Evolutionary conservation across 1,140 invertebrate species (phyloP), one percentile per base, ranked within the genome.

Genomic region (Drosophila ficusphila): DNA sequence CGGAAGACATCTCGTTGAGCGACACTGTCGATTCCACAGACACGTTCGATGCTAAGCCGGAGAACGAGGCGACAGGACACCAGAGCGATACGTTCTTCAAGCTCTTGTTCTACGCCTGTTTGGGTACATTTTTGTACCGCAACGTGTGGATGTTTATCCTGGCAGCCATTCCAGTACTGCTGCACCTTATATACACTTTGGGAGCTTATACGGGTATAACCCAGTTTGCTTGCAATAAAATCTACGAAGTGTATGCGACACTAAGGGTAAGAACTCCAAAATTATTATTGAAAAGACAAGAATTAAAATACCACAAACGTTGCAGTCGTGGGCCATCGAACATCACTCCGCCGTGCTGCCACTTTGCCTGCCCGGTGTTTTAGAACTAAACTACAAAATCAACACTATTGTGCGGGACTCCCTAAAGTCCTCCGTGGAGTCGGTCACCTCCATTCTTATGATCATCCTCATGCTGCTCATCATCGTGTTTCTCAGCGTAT

Each of bases 401-500:
- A 93, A 94, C 53, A 69, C 89, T 12, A 92, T 93, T 48, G 58
- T 93, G 5, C 92, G 91, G 3, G 77, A 91, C 29, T 81, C 90
- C n/a, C 58, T 94, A 0, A 93, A 93, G 74, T 91, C 92, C 0
- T 94, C 92, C 0, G 92, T 94, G 9, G 93, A 95, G 81, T 91
- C 94, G n/a, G 92, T 94, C 18, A 93, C 93, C 5, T 93, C 94
- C 3, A 92, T 93, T 52, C 90, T 93, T 19, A 94, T 95, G 69
- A 94, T 95, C 52, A 92, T 94, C 56, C 94, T 95, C 57, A 93
- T 95, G 71, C 92, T 93, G 19, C 92, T 95, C 61, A 94, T 95
- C 90, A 94, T 95, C 72, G 73, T 86, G n/a, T 90, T 92, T 61
- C 47, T 90, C 42, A 69, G 83, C 53, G 81, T 89, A 73, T 91